These are phyloP conservation scores for Baryphthengus martii DNA, from an alignment of 2,113 vertebrate genomes.

Conservation along the genomic window DNA sequence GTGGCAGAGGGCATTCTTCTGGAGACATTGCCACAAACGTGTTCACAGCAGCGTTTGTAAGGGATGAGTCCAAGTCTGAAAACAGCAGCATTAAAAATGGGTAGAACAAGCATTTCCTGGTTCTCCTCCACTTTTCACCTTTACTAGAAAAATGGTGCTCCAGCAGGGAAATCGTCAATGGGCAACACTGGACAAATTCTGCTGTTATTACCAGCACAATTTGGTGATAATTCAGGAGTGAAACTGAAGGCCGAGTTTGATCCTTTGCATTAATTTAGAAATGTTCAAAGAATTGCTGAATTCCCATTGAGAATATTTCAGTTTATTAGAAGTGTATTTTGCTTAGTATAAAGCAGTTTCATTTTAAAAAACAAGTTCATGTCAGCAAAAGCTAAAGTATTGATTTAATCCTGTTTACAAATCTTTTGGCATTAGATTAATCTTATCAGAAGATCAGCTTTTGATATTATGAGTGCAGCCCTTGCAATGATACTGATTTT, in stretches of 20 bases:
- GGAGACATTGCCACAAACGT: not conserved
- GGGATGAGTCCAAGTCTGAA: not conserved
- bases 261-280: not conserved
- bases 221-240: not conserved
- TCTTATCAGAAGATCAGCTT: not conserved
- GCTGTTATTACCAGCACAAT: not conserved
- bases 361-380: not conserved
- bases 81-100: not conserved
- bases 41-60: not conserved
- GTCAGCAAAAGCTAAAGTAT: not conserved
- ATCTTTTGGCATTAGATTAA: not conserved
- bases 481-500: not conserved
- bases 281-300: not conserved
- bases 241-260: not conserved
- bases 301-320: not conserved
- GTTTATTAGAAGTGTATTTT: not conserved
- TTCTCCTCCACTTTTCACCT: not conserved
- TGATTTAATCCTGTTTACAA: slow-evolving; percentile 8
- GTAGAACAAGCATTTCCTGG: not conserved
- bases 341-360: not conserved
- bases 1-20: not conserved
- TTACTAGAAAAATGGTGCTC: not conserved
- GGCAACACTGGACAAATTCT: not conserved
- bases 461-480: not conserved
- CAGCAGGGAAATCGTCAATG: not conserved